These are phyloP conservation scores for Axea sp. DNA, from an alignment of 2,888 invertebrate genomes.

Conservation along the genomic window DNA sequence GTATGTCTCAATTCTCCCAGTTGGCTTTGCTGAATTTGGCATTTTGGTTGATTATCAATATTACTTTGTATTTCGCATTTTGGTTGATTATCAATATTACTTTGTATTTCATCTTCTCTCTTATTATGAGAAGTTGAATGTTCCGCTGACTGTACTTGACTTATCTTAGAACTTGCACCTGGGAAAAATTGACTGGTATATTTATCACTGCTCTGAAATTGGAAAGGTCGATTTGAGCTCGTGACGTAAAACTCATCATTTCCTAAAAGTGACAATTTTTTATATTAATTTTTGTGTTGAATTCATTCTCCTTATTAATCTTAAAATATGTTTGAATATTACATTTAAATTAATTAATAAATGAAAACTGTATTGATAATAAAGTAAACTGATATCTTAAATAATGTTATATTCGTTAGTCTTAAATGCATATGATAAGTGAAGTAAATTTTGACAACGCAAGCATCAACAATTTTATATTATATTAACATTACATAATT, in stretches of 20 bases:
- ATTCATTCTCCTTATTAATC: too few species aligned
- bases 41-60: slow-evolving; percentile 22
- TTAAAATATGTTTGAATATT: too few species aligned
- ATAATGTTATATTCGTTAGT: too few species aligned
- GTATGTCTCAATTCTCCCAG: slow-evolving; percentile 87
- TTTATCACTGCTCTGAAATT: slow-evolving; percentile 79
- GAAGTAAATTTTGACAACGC: too few species aligned
- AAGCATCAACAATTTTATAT: too few species aligned
- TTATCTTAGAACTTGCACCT: slow-evolving; percentile 77
- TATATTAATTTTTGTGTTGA: too few species aligned
- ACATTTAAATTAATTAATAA: too few species aligned
- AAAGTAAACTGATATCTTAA: too few species aligned
- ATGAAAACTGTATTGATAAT: too few species aligned
- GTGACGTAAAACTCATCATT: slow-evolving; percentile 88
- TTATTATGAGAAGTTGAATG: slow-evolving; percentile 40
- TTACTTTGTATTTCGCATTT: slow-evolving; percentile 48
- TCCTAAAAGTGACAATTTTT: slow-evolving; percentile 64
- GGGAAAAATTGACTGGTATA: slow-evolving; percentile 87
- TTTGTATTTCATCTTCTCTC: slow-evolving; percentile 46
- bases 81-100: slow-evolving; percentile 24
- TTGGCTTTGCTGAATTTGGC: slow-evolving; percentile 65
- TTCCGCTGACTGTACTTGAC: slow-evolving; percentile 9
- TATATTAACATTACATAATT: too few species aligned
- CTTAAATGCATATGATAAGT: too few species aligned
- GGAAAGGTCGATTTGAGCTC: slow-evolving; percentile 87